Base-by-base conservation (phyloP, 2,888 invertebrate species). In the Endomychus coccineus region DNA sequence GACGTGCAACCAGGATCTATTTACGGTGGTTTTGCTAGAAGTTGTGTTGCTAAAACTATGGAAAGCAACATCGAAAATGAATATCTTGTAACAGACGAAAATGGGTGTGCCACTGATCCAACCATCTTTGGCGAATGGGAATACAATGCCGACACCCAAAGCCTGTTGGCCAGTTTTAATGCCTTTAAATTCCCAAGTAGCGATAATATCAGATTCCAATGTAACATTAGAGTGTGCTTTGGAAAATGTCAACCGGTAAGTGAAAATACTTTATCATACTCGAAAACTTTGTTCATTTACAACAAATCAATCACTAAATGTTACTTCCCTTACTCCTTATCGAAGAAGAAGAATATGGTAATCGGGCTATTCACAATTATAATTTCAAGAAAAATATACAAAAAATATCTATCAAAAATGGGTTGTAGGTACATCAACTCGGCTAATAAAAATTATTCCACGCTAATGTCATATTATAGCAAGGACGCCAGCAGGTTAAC, bases 111-210 rank as follows among this genome's bases (percentile, higher is more conserved):
- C 23, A 90, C 89, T 0, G 92, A 92, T 68, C 83, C 89, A 14
- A 81, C 83, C 23, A 90, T 92, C 58, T 92, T 92, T 56, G 90
- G 89, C 22, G 91, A 92, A 61, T 92, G 92, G 92, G 83, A 88
- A 50, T 83, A 89, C 56, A 86, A 86, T 59, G 75, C 83, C 12
- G 88, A 89, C 42, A 83, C 83, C 32, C 88, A 88, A 61, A 82
- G 87, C 12, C 68, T 94, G 34, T 71, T 85, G 59, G 91, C 91
- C 45, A 81, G 84, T 52, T 92, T 94, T 67, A 90, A 90, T 61
- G 92, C 91, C 2, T 92, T 92, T 65, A 92, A 92, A 61, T 94
- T 92, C 78, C 92, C 92, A 1, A 88, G 86, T 53, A 90, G 90
- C 57, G 91, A 92, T 58, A 91, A 88, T 58, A 89, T 92, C 54